Percentiles rank a stretch among this genome's conserved stretches.
Conservation (phyloP, 2,888 invertebrate genomes). For the Chloromyia formosa region DNA sequence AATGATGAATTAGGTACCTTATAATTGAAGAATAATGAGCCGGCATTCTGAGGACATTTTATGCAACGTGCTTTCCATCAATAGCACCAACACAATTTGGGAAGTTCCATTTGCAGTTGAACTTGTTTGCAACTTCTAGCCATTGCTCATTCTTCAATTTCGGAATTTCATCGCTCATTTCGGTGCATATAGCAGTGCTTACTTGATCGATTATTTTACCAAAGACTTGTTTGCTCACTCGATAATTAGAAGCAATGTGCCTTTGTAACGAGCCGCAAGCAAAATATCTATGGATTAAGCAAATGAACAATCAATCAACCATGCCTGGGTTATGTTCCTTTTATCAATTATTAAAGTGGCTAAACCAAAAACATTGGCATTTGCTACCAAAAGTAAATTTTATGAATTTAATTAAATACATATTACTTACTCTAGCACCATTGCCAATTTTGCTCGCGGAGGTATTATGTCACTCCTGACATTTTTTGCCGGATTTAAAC, state of each 20-base stretch:
- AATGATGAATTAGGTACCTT: too few relatives aligned
- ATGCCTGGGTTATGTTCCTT: too few relatives aligned
- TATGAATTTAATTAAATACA: too few relatives aligned
- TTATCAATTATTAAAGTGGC: too few relatives aligned
- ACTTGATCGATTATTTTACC: not conserved
- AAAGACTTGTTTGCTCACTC: not conserved
- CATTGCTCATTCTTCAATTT: not conserved
- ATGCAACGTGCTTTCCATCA: not conserved
- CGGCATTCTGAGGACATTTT: not conserved
- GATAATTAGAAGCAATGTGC: not conserved
- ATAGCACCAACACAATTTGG: too few relatives aligned
- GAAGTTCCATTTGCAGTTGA: not conserved
- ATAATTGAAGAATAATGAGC: not conserved
- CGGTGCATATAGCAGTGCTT: not conserved
- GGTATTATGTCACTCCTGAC: too few relatives aligned
- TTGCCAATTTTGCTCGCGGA: too few relatives aligned
- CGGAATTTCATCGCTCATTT: not conserved
- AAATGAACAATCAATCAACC: too few relatives aligned
- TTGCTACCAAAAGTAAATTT: too few relatives aligned
- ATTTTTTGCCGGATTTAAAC: too few relatives aligned
- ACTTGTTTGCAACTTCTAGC: not conserved
- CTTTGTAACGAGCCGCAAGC: not conserved
- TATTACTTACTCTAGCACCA: too few relatives aligned
- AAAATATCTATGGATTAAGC: conserved; percentile 9
- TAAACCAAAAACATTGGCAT: too few relatives aligned